These are phyloP conservation scores for Pangasius krempfi DNA, from an alignment of 2,797 vertebrate genomes.

Conservation along the genomic window DNA sequence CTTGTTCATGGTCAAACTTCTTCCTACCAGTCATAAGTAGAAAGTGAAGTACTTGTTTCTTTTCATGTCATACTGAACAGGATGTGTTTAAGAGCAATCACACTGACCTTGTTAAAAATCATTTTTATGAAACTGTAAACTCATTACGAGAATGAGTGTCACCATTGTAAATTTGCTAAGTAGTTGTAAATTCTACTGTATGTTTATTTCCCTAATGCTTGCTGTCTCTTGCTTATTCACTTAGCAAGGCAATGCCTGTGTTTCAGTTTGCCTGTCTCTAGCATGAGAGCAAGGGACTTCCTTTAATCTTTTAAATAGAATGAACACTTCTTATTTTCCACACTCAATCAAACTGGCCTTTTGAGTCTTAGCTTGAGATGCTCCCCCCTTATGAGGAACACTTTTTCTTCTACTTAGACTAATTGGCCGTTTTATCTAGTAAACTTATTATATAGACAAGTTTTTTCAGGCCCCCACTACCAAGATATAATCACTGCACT, in stretches of 20 bases:
- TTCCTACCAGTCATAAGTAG: constrained; percentile 21
- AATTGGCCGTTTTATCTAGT: neutral
- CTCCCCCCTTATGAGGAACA: neutral
- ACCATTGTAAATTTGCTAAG: neutral
- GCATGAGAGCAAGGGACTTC: neutral
- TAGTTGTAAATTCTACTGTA: neutral
- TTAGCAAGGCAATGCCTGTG: neutral
- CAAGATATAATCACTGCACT: neutral
- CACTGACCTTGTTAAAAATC: neutral
- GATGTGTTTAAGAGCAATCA: neutral
- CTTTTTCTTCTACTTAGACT: neutral
- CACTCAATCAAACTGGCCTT: neutral
- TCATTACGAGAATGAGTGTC: neutral
- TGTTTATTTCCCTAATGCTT: neutral
- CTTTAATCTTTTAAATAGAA: constrained; percentile 11
- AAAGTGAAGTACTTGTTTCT: constrained; percentile 48
- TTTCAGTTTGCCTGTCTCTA: neutral
- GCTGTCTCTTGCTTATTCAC: neutral
- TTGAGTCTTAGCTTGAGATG: neutral
- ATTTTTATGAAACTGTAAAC: neutral
- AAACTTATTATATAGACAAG: neutral
- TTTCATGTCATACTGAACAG: constrained; percentile 29
- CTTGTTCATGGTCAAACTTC: constrained; percentile 20
- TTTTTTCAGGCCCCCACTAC: too few relatives aligned
- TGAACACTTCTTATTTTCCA: neutral